Evolutionary conservation across 2,113 vertebrate species (phyloP), one percentile per base, ranked within the genome.

Genomic region (Phalacrocorax brasilianus): DNA sequence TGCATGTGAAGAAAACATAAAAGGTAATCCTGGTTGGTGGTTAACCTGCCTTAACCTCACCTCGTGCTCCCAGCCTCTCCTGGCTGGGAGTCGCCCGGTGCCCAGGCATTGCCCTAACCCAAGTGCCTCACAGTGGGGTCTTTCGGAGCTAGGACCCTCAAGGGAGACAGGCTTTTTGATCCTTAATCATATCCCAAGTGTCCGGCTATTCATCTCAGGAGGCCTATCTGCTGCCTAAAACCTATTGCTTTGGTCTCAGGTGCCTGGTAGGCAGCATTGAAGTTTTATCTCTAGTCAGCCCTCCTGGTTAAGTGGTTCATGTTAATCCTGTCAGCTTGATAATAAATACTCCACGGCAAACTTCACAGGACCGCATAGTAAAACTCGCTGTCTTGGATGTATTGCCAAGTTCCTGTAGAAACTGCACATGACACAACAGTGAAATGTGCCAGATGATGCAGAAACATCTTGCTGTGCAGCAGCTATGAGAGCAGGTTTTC

Each of bases 261-360:
- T 86, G 27, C 35, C 65, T 59, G 52, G 11, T 49, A 21, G 50
- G 55, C 75, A 78, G 45, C 42, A 71, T 84, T 61, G 61, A 49
- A 55, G 52, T 40, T 73, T 75, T 79, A 28, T 67, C 74, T 90
- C 27, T 21, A 12, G 47, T 38, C 47, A 75, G n/a, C 32, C 45
- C 56, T 82, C 28, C 47, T 71, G 42, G n/a, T 78, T 75, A 59
- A 35, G 30, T 71, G 62, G 32, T 56, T 90, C 14, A 1, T 44
- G 12, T 19, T 32, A 30, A 58, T 71, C 81, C 50, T 62, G 67
- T 74, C 56, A 28, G 66, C 66, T 63, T 42, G 28, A 50, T 22
- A 19, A 24, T 49, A 58, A 59, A 63, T 26, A 50, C 15, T 35
- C 30, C 18, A 22, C 0, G 0, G 59, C 26, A 61, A 58, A 32